Evolutionary conservation across 2,888 invertebrate species (phyloP), one percentile per base, ranked within the genome.

Genomic region (Crossocerus cetratus): DNA sequence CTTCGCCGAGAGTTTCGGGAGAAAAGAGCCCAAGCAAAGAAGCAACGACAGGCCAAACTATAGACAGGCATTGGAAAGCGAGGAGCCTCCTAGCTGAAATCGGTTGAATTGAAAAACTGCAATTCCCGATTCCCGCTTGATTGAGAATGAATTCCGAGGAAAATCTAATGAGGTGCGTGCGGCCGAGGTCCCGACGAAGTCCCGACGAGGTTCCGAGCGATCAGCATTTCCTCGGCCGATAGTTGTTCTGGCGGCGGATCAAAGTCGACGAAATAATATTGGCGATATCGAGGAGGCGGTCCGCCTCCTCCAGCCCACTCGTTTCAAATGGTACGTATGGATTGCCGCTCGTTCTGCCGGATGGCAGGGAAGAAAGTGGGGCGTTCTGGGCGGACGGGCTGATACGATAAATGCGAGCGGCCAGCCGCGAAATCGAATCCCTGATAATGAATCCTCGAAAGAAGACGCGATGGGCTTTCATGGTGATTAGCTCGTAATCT

Each of bases 61-160:
- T 54, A 65, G 78, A 68, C 68, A 21, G 68, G 72, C 63, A 77
- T 83, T 78, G 72, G 80, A 78, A 72, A 72, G 75, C 61, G 72
- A 72, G 82, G 76, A 77, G 79, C 76, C 78, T 77, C 68, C 57
- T 65, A 71, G 66, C 56, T 65, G 63, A 67, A 22, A 57, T 57
- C 65, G 53, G 66, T 66, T 76, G 72, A 58, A 74, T 71, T 83
- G 83, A 83, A 77, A 78, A 83, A 83, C 81, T 80, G 76, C 74
- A 78, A 77, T 77, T 65, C 65, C 60, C 45, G 62, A 13, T 16
- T 55, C 43, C 32, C 32, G 54, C 42, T 55, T 16, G 57, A 3
- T 44, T n/a, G 3, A 22, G 8, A 23, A 22, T 3, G 14, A 44
- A 56, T 42, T 11, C 53, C 3, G 3, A 13, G 8, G 8, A n/a